Evolutionary conservation across 2,113 vertebrate genomes (phyloP).

Genomic region (Hippolais icterina): DNA sequence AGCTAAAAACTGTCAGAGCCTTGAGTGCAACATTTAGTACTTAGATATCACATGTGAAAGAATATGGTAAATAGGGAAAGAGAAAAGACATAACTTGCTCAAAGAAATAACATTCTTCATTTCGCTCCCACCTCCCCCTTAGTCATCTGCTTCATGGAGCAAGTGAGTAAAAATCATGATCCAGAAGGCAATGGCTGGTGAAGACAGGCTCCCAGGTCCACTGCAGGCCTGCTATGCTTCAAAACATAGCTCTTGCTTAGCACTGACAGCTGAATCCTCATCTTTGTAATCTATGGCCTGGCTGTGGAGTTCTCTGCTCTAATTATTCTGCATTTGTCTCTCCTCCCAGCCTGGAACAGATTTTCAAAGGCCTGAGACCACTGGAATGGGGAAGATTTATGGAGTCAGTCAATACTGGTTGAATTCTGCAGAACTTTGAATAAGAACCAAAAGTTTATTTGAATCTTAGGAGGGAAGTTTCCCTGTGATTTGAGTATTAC

Average conservation of each 20-base stretch:
- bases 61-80: not conserved
- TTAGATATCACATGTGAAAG: not conserved
- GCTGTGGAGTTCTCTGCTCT: not conserved
- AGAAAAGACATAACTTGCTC: not conserved
- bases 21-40: not conserved
- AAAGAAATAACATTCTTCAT: not conserved
- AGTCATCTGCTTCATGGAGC: not conserved
- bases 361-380: not conserved
- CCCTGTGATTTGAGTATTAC: not conserved
- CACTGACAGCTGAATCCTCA: not conserved
- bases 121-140: not conserved
- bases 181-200: not conserved
- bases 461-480: not conserved
- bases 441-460: not conserved
- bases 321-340: constrained; percentile 2
- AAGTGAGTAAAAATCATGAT: constrained; percentile 7
- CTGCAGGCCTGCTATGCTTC: not conserved
- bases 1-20: not conserved
- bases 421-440: not conserved
- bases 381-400: not conserved
- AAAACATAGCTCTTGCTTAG: not conserved
- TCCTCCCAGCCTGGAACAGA: not conserved
- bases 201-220: not conserved
- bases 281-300: not conserved
- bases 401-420: not conserved